phyloP scores from a whole-genome alignment of 2,113 vertebrate species.

The Oriolus oriolus region DNA sequence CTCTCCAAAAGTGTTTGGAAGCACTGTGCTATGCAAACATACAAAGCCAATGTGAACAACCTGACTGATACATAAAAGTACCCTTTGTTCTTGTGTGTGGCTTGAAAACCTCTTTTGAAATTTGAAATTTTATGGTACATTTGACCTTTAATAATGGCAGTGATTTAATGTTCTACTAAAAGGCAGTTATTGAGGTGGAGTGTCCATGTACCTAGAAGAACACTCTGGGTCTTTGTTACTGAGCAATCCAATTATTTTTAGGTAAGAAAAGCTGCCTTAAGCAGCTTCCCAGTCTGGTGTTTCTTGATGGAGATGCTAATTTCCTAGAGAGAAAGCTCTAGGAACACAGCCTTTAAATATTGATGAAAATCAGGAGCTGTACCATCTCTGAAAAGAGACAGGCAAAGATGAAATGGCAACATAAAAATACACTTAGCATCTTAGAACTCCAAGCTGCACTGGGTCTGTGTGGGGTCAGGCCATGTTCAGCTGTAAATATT shows the following conservation, averaged over 20 bases:
- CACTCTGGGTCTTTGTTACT: not conserved
- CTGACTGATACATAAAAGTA: not conserved
- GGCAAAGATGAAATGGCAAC: not conserved
- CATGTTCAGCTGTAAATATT: fast-evolving
- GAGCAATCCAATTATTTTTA: not conserved
- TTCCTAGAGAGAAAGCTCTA: not conserved
- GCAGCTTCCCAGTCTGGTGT: not conserved
- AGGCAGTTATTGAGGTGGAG: not conserved
- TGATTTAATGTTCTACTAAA: not conserved
- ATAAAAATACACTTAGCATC: not conserved
- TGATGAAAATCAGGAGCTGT: not conserved
- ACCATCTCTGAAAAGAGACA: not conserved
- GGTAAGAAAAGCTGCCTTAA: not conserved
- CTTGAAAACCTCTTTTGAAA: not conserved
- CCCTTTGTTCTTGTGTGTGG: not conserved
- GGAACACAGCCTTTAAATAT: not conserved
- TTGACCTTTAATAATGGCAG: not conserved
- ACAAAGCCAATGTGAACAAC: not conserved
- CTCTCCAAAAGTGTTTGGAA: not conserved
- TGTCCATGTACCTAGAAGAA: not conserved
- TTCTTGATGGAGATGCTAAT: not conserved
- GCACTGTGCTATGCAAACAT: not conserved
- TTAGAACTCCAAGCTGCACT: not conserved
- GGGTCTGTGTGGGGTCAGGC: not conserved
- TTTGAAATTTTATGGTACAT: not conserved